Conservation (phyloP, 1,140 invertebrate genomes). For the Globodera ellingtonae region DNA sequence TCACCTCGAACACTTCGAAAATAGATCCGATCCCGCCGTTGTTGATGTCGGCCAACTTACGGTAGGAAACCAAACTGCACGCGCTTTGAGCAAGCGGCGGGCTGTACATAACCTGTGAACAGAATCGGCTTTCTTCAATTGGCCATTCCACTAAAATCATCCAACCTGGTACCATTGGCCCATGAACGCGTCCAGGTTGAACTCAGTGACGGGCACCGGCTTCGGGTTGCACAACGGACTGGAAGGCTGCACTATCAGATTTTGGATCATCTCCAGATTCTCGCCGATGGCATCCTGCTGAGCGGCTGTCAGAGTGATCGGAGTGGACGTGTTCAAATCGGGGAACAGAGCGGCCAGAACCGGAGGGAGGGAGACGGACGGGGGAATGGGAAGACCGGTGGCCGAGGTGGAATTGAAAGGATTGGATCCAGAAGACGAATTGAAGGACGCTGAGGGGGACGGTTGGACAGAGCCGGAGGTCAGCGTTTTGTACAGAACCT, state of each 20-base stretch:
- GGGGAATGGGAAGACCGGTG: slow-evolving; percentile 2
- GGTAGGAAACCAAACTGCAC: slow-evolving; percentile 63
- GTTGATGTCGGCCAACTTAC: slow-evolving; percentile 62
- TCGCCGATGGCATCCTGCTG: slow-evolving; percentile 64
- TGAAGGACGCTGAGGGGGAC: slow-evolving; percentile 28
- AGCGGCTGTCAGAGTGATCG: slow-evolving; percentile 59
- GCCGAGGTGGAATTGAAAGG: not conserved
- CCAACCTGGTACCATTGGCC: slow-evolving; percentile 62
- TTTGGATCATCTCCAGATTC: slow-evolving; percentile 64
- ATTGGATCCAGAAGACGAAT: slow-evolving; percentile 27
- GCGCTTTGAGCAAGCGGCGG: slow-evolving; percentile 61
- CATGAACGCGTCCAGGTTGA: slow-evolving; percentile 64
- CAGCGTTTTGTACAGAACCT: slow-evolving; percentile 62
- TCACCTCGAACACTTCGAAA: slow-evolving; percentile 62
- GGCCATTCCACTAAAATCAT: no score
- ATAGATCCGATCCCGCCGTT: slow-evolving; percentile 59
- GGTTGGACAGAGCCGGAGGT: slow-evolving; percentile 57
- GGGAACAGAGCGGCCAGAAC: slow-evolving; percentile 15
- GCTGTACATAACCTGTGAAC: slow-evolving; percentile 55
- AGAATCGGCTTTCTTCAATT: no score
- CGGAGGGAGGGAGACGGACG: not conserved
- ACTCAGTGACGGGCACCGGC: slow-evolving; percentile 56
- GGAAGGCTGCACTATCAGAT: slow-evolving; percentile 61
- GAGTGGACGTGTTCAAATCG: slow-evolving; percentile 50
- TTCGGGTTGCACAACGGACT: slow-evolving; percentile 63